These are phyloP conservation scores for Drosophila navojoa DNA, from an alignment of 1,140 invertebrate species.

Conservation along the genomic window DNA sequence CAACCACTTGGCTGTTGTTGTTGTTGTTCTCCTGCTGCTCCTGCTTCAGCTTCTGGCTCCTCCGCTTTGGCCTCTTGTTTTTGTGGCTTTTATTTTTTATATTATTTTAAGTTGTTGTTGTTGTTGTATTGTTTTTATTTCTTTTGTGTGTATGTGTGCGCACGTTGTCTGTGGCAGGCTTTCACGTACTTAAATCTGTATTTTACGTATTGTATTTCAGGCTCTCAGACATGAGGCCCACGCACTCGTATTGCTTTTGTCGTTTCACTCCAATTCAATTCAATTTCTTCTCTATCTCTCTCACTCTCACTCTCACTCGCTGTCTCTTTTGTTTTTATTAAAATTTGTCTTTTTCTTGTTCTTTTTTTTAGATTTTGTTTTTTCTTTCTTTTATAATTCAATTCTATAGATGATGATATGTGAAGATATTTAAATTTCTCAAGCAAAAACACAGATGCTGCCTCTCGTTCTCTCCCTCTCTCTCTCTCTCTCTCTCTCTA, in stretches of 20 bases:
- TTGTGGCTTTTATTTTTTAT: conserved; percentile 16
- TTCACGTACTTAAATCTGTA: conserved; percentile 37
- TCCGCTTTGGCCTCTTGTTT: conserved; percentile 5
- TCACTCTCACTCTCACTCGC: background rate
- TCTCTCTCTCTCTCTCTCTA: background rate
- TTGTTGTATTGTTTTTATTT: conserved; percentile 17
- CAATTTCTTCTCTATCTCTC: background rate
- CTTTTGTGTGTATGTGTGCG: conserved; percentile 39
- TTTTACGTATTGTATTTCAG: conserved; percentile 35
- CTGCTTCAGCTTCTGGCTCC: too few relatives aligned
- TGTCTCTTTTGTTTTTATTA: conserved; percentile 36
- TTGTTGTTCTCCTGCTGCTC: too few relatives aligned
- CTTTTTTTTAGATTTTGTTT: conserved; percentile 45
- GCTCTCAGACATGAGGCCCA: conserved; percentile 1
- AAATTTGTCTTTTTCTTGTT: conserved; percentile 14
- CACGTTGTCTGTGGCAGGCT: conserved; percentile 28
- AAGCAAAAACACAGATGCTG: background rate
- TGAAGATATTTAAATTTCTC: conserved; percentile 60
- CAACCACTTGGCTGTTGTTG: conserved; percentile 40
- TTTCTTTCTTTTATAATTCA: conserved; percentile 64
- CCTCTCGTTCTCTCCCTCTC: background rate
- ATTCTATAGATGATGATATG: conserved; percentile 46
- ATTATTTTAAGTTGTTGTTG: conserved; percentile 25
- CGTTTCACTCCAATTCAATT: conserved; percentile 33
- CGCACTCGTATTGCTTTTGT: conserved; percentile 32